phyloP scores from a whole-genome alignment of 92 coral and sea anemone species.

The Ricordea florida region DNA sequence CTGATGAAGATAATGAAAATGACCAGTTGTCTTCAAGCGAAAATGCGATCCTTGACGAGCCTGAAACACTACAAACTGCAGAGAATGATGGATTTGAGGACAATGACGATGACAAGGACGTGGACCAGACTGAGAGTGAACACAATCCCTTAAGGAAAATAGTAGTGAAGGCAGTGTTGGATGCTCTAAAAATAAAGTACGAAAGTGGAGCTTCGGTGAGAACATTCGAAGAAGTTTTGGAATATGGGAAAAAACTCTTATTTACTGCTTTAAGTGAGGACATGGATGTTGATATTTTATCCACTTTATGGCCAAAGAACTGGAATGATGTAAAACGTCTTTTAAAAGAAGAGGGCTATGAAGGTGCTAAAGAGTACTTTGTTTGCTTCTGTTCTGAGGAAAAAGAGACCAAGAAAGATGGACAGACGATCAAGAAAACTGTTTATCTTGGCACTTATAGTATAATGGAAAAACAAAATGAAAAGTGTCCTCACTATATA shows the following conservation, averaged over 20 bases:
- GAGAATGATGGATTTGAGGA: too few relatives aligned
- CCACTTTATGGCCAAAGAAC: constrained; percentile 56
- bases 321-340: constrained; percentile 60
- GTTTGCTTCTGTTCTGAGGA: constrained; percentile 66
- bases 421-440: constrained; percentile 48
- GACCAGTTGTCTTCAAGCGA: too few relatives aligned
- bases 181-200: constrained; percentile 67
- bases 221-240: constrained; percentile 67
- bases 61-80: too few relatives aligned
- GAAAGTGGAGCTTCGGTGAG: constrained; percentile 64
- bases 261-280: constrained; percentile 37
- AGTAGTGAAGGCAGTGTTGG: constrained; percentile 64
- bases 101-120: too few relatives aligned
- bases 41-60: too few relatives aligned
- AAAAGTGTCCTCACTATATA: constrained; percentile 56
- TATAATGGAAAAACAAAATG: constrained; percentile 51
- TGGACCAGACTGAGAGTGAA: too few relatives aligned
- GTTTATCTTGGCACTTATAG: constrained; percentile 61
- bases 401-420: constrained; percentile 39
- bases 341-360: constrained; percentile 72
- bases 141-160: constrained; percentile 51
- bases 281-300: constrained; percentile 56
- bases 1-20: too few relatives aligned
- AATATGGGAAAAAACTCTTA: constrained; percentile 60
- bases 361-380: constrained; percentile 54